A percentile compares a stretch with the other conserved stretches of the same genome.
Evolutionary conservation across 2,797 vertebrate genomes (phyloP).

Genomic region (Darevskia mixta): DNA sequence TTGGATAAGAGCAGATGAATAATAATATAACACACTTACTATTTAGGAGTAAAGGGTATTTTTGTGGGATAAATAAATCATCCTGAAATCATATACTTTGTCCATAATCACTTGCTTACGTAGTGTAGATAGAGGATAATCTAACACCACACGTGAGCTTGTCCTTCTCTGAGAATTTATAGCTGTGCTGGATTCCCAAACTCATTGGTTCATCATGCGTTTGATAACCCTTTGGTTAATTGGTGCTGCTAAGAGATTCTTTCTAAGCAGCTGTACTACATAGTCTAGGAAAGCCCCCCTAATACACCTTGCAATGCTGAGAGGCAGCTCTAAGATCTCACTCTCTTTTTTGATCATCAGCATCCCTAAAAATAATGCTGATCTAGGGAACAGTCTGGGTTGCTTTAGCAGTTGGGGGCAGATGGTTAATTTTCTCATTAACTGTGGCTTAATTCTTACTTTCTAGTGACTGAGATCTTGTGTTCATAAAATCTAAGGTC

Average conservation of each 20-base stretch:
- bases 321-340: neutral
- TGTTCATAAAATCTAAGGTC: neutral
- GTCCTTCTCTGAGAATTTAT: neutral
- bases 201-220: neutral
- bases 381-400: too few species aligned
- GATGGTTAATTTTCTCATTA: neutral
- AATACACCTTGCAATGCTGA: neutral
- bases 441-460: neutral
- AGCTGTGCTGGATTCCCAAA: neutral
- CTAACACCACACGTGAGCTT: neutral
- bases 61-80: neutral
- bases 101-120: neutral
- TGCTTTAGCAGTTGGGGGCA: neutral
- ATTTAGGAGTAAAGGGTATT: neutral
- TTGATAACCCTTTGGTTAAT: neutral
- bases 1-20: neutral
- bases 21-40: neutral
- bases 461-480: neutral
- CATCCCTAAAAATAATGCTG: neutral
- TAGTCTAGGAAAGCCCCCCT: neutral
- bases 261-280: neutral
- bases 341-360: neutral
- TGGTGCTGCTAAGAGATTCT: neutral
- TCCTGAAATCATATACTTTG: neutral
- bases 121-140: neutral